Evolutionary conservation across 2,113 vertebrate species (phyloP).

Genomic region (Hymenochirus boettgeri): DNA sequence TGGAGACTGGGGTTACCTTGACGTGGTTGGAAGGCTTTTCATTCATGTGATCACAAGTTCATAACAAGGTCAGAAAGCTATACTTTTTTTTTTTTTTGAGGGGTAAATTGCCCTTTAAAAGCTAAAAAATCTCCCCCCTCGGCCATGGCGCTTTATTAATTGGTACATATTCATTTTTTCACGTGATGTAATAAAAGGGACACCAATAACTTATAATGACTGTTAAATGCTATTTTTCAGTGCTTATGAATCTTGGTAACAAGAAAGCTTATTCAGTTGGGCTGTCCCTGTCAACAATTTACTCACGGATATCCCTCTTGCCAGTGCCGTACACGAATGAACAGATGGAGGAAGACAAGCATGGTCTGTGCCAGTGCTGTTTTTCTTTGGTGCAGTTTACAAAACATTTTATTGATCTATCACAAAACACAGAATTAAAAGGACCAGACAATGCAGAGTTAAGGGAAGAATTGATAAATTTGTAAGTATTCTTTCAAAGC

Average conservation of each 20-base stretch:
- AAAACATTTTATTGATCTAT: constrained; percentile 73
- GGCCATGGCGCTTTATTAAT: too few relatives aligned
- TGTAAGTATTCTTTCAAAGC: constrained; percentile 64
- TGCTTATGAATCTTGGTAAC: constrained; percentile 71
- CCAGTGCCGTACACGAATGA: constrained; percentile 83
- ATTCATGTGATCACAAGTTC: too few relatives aligned
- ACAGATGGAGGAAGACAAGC: constrained; percentile 73
- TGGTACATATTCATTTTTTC: too few relatives aligned
- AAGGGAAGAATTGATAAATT: constrained; percentile 78
- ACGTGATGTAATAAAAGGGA: too few relatives aligned
- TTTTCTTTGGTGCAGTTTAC: constrained; percentile 67
- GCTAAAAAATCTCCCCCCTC: too few relatives aligned
- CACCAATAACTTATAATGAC: too few relatives aligned
- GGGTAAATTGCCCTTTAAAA: too few relatives aligned
- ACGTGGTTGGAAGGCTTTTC: too few relatives aligned
- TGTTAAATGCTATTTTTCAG: constrained; percentile 51
- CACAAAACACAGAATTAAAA: constrained; percentile 52
- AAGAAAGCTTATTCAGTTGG: constrained; percentile 73
- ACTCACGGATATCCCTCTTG: constrained; percentile 75
- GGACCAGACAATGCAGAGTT: constrained; percentile 59
- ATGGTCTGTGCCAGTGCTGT: constrained; percentile 77
- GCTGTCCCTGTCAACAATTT: constrained; percentile 71
- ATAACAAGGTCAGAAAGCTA: too few relatives aligned
- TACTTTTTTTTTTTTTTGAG: too few relatives aligned
- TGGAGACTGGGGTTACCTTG: too few relatives aligned